A percentile compares a stretch with the other conserved stretches of the same genome.
phyloP scores from a whole-genome alignment of 1,140 invertebrate species.

The Drosophila murphyi region DNA sequence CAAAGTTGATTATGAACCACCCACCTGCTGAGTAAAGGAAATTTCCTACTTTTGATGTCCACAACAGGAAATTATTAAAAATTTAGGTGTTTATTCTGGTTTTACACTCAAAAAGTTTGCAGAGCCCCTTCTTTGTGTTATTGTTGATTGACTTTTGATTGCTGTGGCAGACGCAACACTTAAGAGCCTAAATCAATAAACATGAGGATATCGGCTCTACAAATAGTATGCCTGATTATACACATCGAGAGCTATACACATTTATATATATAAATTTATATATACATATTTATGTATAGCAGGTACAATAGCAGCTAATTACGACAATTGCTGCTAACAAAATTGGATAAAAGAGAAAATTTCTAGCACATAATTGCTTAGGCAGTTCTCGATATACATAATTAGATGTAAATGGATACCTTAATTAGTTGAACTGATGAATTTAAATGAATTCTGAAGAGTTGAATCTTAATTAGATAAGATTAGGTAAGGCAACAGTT shows the following conservation, averaged over 20 bases:
- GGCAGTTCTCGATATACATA: slow-evolving; percentile 37
- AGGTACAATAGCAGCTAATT: slow-evolving; percentile 65
- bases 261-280: slow-evolving; percentile 10
- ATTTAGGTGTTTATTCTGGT: slow-evolving; percentile 11
- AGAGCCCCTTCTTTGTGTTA: neutral
- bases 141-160: slow-evolving; percentile 64
- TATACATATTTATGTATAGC: neutral
- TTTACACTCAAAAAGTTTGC: neutral
- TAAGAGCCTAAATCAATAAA: slow-evolving; percentile 61
- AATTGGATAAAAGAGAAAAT: slow-evolving; percentile 28
- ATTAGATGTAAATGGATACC: slow-evolving; percentile 48
- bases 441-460: slow-evolving; percentile 41
- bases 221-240: slow-evolving; percentile 48
- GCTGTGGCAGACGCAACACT: slow-evolving; percentile 6
- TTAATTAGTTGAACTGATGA: slow-evolving; percentile 19
- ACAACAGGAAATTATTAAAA: neutral
- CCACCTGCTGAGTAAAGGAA: neutral
- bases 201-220: slow-evolving; percentile 47
- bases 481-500: slow-evolving; percentile 44
- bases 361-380: slow-evolving; percentile 45
- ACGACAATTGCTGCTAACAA: slow-evolving; percentile 22
- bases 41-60: slow-evolving; percentile 14
- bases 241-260: slow-evolving; percentile 8
- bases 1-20: neutral
- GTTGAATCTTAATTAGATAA: slow-evolving; percentile 3